These are phyloP conservation scores for Thaumatotibia leucotreta DNA, from an alignment of 1,140 invertebrate genomes.

Conservation along the genomic window DNA sequence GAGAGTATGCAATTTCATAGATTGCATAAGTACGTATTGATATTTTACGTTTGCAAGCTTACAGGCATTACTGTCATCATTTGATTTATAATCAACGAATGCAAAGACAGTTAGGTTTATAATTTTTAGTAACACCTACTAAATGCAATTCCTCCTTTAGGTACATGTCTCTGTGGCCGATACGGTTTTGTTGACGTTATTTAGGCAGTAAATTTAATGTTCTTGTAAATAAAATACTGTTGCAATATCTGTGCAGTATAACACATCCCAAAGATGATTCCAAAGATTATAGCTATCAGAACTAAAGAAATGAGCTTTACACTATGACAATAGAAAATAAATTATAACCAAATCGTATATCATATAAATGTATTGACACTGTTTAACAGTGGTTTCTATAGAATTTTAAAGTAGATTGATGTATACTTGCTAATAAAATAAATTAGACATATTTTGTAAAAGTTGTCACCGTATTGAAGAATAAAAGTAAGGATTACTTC, in stretches of 20 bases:
- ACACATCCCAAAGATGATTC: slow-evolving; percentile 50
- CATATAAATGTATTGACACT: slow-evolving; percentile 24
- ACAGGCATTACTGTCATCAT: too few relatives aligned
- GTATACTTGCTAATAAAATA: not conserved
- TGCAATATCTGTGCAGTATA: not conserved
- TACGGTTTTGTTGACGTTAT: too few relatives aligned
- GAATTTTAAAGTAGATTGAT: slow-evolving; percentile 18
- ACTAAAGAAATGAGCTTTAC: slow-evolving; percentile 50
- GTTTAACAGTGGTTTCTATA: slow-evolving; percentile 34
- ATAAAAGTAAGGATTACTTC: not conserved
- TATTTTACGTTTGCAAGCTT: too few relatives aligned
- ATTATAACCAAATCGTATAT: slow-evolving; percentile 26
- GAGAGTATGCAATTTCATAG: too few relatives aligned
- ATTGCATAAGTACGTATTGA: too few relatives aligned
- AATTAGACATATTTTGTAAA: not conserved
- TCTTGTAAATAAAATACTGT: too few relatives aligned
- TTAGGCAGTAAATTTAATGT: too few relatives aligned
- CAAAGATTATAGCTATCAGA: slow-evolving; percentile 32
- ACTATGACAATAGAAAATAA: slow-evolving; percentile 56
- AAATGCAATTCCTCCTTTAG: too few relatives aligned
- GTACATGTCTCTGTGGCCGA: too few relatives aligned
- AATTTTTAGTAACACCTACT: too few relatives aligned
- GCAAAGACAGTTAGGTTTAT: too few relatives aligned
- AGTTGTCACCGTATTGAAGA: not conserved
- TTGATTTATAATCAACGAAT: too few relatives aligned